Base-by-base conservation (phyloP, 2,113 vertebrate genomes). In the Stegastes partitus region DNA sequence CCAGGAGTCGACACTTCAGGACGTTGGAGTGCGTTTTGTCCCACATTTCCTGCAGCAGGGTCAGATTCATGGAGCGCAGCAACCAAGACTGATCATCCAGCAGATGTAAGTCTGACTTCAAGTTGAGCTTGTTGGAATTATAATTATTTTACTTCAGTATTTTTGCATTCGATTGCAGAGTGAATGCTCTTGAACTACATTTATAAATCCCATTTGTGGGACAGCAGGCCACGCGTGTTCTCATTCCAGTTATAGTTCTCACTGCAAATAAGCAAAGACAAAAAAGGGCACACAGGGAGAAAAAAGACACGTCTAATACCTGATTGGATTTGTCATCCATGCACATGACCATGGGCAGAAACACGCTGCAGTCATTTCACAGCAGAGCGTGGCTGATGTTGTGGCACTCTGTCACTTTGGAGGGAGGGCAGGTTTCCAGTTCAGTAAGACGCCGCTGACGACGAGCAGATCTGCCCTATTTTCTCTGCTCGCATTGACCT, bases 401-500 rank as follows among this genome's bases (percentile, higher is more conserved):
- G 76, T 87, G 81, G 73, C 91, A 85, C 86, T 87, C 81, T 83
- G 87, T 90, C 87, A 91, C 73, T 67, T 71, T 68, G 61, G 75
- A 72, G 74, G 68, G 72, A 81, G 68, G 44, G 45, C 23, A 19
- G 47, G 56, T 82, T 86, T 88, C 75, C 70, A 78, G 71, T 78
- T 82, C 81, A 84, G 67, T 69, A 66, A 84, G 82, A 67, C 79
- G 56, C 71, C 55, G 77, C 68, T 85, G 54, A 61, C 82, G 68
- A 74, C 81, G 89, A 91, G 88, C 91, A 91, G 77, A 90, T 79
- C 77, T 92, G 89, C 78, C 88, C 93, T 81, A 88, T 90, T 94
- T 93, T 92, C 83, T 84, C 75, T 85, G 87, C 63, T 77, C 87
- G 78, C 85, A 67, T 77, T 84, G 86, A 89, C 94, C 90, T 91